Evolutionary conservation across 2,113 vertebrate species (phyloP), one percentile per base, ranked within the genome.

Genomic region (Scomber japonicus): DNA sequence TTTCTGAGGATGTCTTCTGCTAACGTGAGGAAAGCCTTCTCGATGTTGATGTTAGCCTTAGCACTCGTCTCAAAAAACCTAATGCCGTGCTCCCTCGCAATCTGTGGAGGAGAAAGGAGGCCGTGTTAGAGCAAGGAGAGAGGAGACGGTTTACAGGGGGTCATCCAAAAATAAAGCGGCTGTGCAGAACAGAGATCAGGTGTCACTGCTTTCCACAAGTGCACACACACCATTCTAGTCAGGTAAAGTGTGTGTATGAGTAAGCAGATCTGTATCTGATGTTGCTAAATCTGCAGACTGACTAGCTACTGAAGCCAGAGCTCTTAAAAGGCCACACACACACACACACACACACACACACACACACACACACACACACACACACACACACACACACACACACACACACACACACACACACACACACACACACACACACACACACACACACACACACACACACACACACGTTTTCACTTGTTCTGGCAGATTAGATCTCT

Each of bases 1-100:
- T 99, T 99, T 97, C 94, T 97, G 93, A 99, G 98, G 93, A 99
- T 99, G 95, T 99, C 98, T 98, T 99, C 98, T 95, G 98, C 98
- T 98, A 99, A 97, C 83, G 97, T 99, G 96, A 99, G 97, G 95
- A 99, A 99, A 92, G 97, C 98, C 95, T 99, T 99, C 96, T 99
- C 98, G 82, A 99, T 99, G 97, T 96, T 99, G 96, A 98, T 97
- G 96, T 99, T 99, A 94, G 98, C 97, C 97, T 99, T 99, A 71
- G 98, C 98, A 70, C 98, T 99, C 87, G 98, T 99, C 94, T 99
- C 98, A 91, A 98, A 99, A 96, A 99, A 99, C 92, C 97, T 98
- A 97, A 99, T 99, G 90, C 97, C 97, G 21, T 99, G 97, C 94
- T 99, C 98, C 93, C 94, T 96, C 83, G 98, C 98, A 75, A 99